A percentile compares a stretch with the other conserved stretches of the same genome.
phyloP scores from a whole-genome alignment of 2,888 invertebrate species.

The Eudemis profundana region DNA sequence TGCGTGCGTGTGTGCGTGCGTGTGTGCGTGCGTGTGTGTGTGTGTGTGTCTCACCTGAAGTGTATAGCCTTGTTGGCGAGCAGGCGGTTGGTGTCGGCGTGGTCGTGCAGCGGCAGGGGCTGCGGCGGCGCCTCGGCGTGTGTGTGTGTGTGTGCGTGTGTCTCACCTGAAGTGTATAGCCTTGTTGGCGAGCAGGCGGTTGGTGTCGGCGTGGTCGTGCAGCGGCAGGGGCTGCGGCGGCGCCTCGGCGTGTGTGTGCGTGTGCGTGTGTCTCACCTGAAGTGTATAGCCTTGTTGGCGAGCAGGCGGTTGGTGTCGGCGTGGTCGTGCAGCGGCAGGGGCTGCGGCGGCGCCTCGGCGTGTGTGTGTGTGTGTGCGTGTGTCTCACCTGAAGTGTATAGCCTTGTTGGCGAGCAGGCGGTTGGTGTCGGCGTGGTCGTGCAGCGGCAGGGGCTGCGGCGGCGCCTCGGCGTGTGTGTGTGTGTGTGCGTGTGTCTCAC shows the following conservation, averaged over 20 bases:
- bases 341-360: constrained; percentile 86
- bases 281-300: no score
- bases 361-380: no score
- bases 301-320: constrained; percentile 91
- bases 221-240: constrained; percentile 58
- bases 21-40: no score
- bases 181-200: constrained; percentile 91
- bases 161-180: constrained; percentile 72
- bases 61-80: no score
- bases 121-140: no score
- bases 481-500: background rate
- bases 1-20: no score
- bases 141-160: no score
- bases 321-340: constrained; percentile 91
- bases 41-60: no score
- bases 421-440: constrained; percentile 92
- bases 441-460: constrained; percentile 80
- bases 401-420: constrained; percentile 74
- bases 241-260: no score
- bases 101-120: constrained; percentile 83
- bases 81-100: background rate
- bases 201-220: constrained; percentile 92
- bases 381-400: constrained; percentile 87
- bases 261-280: no score
- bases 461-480: no score